Base-by-base conservation (phyloP, 2,113 vertebrate species). In the Entelurus aequoreus region DNA sequence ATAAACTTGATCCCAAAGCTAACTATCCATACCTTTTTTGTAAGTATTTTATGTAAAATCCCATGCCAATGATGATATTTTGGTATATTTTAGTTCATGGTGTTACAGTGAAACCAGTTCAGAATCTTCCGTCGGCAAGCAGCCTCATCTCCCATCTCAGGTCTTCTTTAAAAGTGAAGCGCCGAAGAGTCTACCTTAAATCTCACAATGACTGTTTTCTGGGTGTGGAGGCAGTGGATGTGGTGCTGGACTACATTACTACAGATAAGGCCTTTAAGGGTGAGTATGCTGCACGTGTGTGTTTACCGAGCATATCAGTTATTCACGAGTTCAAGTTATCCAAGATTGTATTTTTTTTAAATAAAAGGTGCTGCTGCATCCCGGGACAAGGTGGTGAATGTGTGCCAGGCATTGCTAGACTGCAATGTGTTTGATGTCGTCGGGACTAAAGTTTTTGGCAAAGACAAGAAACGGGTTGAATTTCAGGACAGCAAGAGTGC, bases 381-480 rank as follows among this genome's bases (percentile, higher is more conserved):
- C 13, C 91, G 95, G 13, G 83, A 87, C 51, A 94, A 94, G 79
- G 92, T 94, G 36, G 90, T 92, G 60, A 87, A 91, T 0, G 91
- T 98, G 3, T 98, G 95, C 72, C 97, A 98, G 38, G 92, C 91
- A 0, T 81, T 99, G 66, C 89, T 99, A 91, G 93, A 98, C 63
- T 93, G 91, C 65, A 91, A 89, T 62, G 91, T 96, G 50, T 95
- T 98, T 63, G 94, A 96, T 78, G 88, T 90, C 0, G 91, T 98
- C 68, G 91, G 91, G 0, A 93, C 90, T 2, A 91, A 80, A 66
- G 84, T 93, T 58, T 94, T 97, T 46, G 91, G 92, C 16, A 96
- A 91, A 86, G 93, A 93, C 68, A 94, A 89, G 66, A 93, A 90
- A 37, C 69, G 37, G 8, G 85, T 84, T 7, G 78, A 70, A 0